Evolutionary conservation across 2,797 vertebrate genomes (phyloP).

Genomic region (Carcharodon carcharias): DNA sequence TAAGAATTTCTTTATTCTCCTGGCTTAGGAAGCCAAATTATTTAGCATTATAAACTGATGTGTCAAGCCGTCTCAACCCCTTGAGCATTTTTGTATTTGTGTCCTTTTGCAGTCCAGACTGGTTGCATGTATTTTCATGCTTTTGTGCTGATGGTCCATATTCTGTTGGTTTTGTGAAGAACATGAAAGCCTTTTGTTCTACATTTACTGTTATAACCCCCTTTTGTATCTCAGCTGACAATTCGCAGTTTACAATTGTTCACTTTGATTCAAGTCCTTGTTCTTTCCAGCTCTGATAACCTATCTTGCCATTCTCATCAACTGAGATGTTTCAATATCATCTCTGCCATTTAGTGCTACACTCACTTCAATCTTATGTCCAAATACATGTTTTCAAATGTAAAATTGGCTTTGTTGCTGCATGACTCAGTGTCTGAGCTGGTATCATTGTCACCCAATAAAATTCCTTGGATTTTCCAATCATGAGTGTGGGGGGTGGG

Average conservation of each 20-base stretch:
- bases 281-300: not conserved
- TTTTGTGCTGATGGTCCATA: not conserved
- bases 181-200: not conserved
- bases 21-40: no score
- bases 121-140: not conserved
- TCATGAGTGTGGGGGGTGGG: no score
- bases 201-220: not conserved
- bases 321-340: not conserved
- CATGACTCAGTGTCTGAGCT: not conserved
- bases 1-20: not conserved
- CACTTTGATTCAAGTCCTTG: not conserved
- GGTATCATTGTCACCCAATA: not conserved
- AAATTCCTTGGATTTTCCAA: not conserved
- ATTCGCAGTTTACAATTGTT: not conserved
- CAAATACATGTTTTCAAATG: not conserved
- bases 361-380: not conserved
- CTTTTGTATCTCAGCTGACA: constrained; percentile 17
- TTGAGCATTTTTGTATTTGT: not conserved
- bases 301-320: not conserved
- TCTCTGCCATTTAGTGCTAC: not conserved
- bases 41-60: not conserved
- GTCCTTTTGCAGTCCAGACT: not conserved
- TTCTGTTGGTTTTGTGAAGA: not conserved
- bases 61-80: no score
- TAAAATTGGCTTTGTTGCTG: not conserved